These are phyloP conservation scores for Nyctibius bracteatus DNA, from an alignment of 2,113 vertebrate genomes.

Conservation along the genomic window DNA sequence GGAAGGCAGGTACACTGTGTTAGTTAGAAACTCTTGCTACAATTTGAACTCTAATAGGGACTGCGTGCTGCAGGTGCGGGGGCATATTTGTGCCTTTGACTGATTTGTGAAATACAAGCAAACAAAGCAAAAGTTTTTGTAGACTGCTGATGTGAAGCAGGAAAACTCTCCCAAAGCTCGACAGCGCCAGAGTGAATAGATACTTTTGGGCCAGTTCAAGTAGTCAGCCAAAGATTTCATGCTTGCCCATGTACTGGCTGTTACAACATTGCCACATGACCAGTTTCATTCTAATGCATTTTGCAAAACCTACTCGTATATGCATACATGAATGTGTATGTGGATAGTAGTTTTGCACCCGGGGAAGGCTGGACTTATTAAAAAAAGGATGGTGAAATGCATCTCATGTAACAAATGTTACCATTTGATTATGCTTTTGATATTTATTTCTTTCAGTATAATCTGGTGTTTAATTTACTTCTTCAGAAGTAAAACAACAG, in stretches of 20 bases:
- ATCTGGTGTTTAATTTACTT: not conserved
- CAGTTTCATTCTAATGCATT: not conserved
- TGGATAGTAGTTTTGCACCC: not conserved
- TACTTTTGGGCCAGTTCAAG: not conserved
- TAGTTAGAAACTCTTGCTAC: not conserved
- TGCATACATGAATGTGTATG: fast-evolving
- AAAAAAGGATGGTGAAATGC: not conserved
- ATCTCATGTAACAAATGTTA: not conserved
- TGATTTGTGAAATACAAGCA: not conserved
- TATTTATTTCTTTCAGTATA: not conserved
- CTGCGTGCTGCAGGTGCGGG: not conserved
- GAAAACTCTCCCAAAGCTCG: not conserved
- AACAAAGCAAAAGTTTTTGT: not conserved
- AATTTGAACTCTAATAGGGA: not conserved
- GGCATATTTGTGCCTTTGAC: not conserved
- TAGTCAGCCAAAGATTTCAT: not conserved
- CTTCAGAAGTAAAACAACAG: not conserved
- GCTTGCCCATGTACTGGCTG: not conserved
- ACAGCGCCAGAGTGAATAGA: not conserved
- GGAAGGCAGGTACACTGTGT: not conserved
- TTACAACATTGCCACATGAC: not conserved
- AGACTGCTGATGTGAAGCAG: not conserved
- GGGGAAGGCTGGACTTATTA: not conserved
- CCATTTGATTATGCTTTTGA: not conserved
- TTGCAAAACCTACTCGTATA: not conserved